These are phyloP conservation scores for Euzophera pinguis DNA, from an alignment of 2,888 invertebrate species.

Conservation along the genomic window DNA sequence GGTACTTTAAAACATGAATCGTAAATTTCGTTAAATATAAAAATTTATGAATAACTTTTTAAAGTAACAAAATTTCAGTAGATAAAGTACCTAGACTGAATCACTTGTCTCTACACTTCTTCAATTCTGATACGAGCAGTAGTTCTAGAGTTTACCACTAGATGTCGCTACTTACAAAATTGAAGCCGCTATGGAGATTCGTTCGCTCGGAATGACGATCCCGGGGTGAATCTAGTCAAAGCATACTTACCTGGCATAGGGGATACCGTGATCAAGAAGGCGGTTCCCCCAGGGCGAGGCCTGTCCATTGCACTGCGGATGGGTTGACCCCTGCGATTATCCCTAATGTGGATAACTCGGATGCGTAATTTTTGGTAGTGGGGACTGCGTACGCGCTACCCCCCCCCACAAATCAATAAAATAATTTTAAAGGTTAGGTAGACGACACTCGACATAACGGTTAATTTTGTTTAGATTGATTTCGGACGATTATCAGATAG, in stretches of 20 bases:
- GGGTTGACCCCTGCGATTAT: constrained; percentile 12
- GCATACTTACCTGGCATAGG: constrained; percentile 4
- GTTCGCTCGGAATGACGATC: not conserved
- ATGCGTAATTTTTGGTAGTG: constrained; percentile 12
- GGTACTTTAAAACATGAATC: too few species aligned
- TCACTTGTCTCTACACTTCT: too few species aligned
- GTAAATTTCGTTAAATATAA: too few species aligned
- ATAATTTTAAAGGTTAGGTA: not conserved
- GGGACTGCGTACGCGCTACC: constrained; percentile 11
- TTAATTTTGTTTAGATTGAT: too few species aligned
- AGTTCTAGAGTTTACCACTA: not conserved
- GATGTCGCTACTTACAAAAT: not conserved
- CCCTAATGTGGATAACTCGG: constrained; percentile 12
- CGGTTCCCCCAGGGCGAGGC: constrained; percentile 12
- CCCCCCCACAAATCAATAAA: not conserved
- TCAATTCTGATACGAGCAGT: too few species aligned
- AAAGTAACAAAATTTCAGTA: too few species aligned
- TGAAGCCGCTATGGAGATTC: not conserved
- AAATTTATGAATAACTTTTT: too few species aligned
- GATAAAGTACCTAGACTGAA: too few species aligned
- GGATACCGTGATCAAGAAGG: constrained; percentile 12
- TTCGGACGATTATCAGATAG: too few species aligned
- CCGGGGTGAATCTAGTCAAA: not conserved
- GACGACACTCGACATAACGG: too few species aligned
- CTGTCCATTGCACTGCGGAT: constrained; percentile 10